phyloP scores from a whole-genome alignment of 1,140 invertebrate genomes.

The Aphaenogaster floridana region DNA sequence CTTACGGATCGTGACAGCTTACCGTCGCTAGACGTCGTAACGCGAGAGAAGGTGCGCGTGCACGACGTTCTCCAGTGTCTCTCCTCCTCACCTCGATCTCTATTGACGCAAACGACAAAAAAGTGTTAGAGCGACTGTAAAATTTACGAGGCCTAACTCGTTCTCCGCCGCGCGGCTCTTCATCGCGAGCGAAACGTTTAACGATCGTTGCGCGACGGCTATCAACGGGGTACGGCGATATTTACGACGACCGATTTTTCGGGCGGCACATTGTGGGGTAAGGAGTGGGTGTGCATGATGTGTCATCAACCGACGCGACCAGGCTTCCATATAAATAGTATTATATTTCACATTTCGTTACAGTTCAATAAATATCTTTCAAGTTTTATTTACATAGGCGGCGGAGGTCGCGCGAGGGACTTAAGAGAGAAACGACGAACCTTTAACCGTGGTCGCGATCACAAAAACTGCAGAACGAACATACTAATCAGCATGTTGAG shows the following conservation, averaged over 20 bases:
- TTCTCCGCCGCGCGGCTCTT: not conserved
- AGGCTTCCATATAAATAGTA: conserved; percentile 76
- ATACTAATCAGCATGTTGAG: not conserved
- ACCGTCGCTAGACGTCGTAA: conserved; percentile 24
- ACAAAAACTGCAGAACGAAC: conserved; percentile 20
- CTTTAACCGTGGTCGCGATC: conserved; percentile 57
- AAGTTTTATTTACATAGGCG: conserved; percentile 79
- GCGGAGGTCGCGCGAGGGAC: conserved; percentile 26
- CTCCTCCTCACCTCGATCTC: conserved; percentile 6
- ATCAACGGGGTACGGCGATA: conserved; percentile 36
- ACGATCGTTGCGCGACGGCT: conserved; percentile 68
- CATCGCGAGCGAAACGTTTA: conserved; percentile 72
- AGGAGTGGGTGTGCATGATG: conserved; percentile 59
- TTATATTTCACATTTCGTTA: conserved; percentile 80
- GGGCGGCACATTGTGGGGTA: conserved; percentile 30
- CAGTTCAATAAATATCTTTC: conserved; percentile 82
- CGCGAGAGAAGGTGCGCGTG: not conserved
- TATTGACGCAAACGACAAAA: conserved; percentile 59
- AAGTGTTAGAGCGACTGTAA: conserved; percentile 68
- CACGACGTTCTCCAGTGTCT: not conserved
- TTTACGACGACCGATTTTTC: conserved; percentile 62
- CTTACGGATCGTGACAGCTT: not conserved
- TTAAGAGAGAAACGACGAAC: conserved; percentile 55
- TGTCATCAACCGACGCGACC: conserved; percentile 58
- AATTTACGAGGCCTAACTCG: conserved; percentile 77